Base-by-base conservation (phyloP, 30 jellyfish, hydroid and myxozoan species). In the Aurelia sp. region DNA sequence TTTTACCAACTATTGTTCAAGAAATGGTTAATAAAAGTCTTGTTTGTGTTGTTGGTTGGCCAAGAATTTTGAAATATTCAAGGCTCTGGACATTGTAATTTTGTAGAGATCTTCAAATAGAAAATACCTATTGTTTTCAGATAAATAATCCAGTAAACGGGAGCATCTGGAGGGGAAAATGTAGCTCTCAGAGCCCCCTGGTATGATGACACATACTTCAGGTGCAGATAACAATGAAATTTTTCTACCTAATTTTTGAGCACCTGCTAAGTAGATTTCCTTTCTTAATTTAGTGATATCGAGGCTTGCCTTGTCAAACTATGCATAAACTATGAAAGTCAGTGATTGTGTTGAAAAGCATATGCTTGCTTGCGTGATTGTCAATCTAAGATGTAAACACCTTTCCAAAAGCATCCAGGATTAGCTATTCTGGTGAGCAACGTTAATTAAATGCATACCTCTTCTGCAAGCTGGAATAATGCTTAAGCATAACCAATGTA, bases 261-360 rank as follows among this genome's bases (percentile, higher is more conserved):
- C 87, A 76, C 87, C 87, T 76, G 87, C 87, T 57, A 61, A 47
- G 51, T 2, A 21, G 47, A 40, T 30, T 58, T 59, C 21, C 35
- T 13, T 41, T 59, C 50, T 33, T 55, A 76, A 55, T 76, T 58
- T 19, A 65, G 16, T 60, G 24, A 40, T 18, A 57, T 60, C 47
- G 20, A 35, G 51, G 87, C 33, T 76, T 24, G 47, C 67, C 22
- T 65, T 47, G 77, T 57, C 53, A 76, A 76, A 50, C 69, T 35
- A 15, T 65, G 73, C 77, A 27, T 76, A 60, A n/a, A 21, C 17
- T 58, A 76, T 58, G 87, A 76, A 59, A 58, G 66, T 38, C 76
- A 76, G 68, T 76, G 87, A 76, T 76, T 76, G 87, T 57, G 63
- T 63, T 63, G 59, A 13, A 62, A 17, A 17, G 74, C 86, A 57